phyloP scores from a whole-genome alignment of 1,140 invertebrate species.

The Drosophila tristis region DNA sequence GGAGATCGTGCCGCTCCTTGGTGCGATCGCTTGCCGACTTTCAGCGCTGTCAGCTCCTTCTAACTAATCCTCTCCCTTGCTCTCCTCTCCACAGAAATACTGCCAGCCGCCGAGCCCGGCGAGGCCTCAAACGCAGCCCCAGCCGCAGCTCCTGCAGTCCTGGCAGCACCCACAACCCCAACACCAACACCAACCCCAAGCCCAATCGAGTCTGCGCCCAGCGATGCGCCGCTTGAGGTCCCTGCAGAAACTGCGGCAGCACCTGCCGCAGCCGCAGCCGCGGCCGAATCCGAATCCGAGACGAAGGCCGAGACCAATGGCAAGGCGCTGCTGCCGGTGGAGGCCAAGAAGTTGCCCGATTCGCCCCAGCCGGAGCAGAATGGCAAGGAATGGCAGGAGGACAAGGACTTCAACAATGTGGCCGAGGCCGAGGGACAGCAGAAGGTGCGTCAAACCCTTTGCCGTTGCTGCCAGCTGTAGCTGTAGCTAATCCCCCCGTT shows the following conservation, averaged over 20 bases:
- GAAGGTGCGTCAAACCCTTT: slow-evolving; percentile 34
- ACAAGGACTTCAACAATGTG: slow-evolving; percentile 46
- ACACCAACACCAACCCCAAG: too few relatives aligned
- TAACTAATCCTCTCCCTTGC: not conserved
- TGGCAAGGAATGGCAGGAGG: slow-evolving; percentile 38
- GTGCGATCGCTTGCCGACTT: slow-evolving; percentile 15
- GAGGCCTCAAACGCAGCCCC: not conserved
- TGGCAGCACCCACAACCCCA: not conserved
- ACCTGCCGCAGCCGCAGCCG: too few relatives aligned
- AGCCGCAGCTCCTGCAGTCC: not conserved
- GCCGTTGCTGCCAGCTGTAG: not conserved
- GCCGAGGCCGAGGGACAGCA: slow-evolving; percentile 74
- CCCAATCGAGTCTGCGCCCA: not conserved
- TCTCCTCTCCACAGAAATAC: slow-evolving; percentile 41
- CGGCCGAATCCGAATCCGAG: not conserved
- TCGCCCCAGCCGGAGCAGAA: slow-evolving; percentile 33
- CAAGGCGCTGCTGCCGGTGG: slow-evolving; percentile 21
- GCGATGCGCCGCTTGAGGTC: not conserved
- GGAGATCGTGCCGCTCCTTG: slow-evolving; percentile 61
- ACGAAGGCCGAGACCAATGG: slow-evolving; percentile 27
- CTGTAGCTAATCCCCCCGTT: not conserved
- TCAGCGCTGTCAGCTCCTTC: too few relatives aligned
- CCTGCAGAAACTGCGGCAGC: not conserved
- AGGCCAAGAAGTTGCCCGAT: slow-evolving; percentile 28
- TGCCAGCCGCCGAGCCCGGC: slow-evolving; percentile 30